Evolutionary conservation across 92 coral and sea anemone species (phyloP).

Genomic region (Porites lobata): DNA sequence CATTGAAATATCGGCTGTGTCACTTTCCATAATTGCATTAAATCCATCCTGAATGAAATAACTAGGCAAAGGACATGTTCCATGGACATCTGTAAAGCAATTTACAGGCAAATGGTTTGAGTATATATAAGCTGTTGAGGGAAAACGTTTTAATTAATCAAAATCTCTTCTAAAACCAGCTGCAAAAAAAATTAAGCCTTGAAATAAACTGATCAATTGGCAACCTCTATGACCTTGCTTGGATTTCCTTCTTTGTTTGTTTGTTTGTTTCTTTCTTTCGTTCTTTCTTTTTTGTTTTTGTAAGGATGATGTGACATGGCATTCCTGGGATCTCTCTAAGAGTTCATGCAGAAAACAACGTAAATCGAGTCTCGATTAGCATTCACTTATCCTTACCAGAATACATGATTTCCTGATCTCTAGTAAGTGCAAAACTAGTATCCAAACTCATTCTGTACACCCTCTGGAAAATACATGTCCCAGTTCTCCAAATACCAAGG

Average conservation of each 20-base stretch:
- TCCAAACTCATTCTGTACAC: not conserved
- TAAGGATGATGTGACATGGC: too few relatives aligned
- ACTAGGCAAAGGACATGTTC: not conserved
- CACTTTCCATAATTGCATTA: not conserved
- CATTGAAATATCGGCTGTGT: too few relatives aligned
- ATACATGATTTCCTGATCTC: not conserved
- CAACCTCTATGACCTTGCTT: too few relatives aligned
- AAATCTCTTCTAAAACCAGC: not conserved
- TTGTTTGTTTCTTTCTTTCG: too few relatives aligned
- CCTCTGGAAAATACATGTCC: not conserved
- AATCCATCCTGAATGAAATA: constrained; percentile 2
- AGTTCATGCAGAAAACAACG: too few relatives aligned
- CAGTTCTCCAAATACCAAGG: not conserved
- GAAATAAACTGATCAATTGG: too few relatives aligned
- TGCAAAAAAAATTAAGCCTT: not conserved
- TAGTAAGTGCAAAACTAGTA: not conserved
- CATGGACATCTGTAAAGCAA: not conserved
- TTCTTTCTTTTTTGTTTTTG: too few relatives aligned
- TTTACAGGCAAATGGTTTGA: not conserved
- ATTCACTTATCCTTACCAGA: not conserved
- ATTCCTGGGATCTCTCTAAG: too few relatives aligned
- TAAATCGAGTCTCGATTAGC: too few relatives aligned
- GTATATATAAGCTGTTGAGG: too few relatives aligned
- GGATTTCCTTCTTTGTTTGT: too few relatives aligned
- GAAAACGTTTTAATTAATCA: not conserved